phyloP scores from a whole-genome alignment of 2,113 vertebrate species.

The Anser brachyrhynchus region DNA sequence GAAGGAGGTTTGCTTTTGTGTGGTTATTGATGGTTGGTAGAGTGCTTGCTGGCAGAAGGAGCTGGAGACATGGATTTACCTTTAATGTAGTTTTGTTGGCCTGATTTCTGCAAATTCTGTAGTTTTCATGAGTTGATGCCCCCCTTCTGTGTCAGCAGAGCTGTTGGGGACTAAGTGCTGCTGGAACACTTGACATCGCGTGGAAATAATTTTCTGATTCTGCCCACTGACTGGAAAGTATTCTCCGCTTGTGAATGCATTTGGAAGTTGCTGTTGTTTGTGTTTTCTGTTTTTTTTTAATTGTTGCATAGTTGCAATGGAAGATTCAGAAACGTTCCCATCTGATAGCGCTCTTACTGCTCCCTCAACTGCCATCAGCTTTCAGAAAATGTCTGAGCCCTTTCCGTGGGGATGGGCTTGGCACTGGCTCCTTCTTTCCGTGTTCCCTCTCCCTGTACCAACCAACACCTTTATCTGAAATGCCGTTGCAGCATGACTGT shows the following conservation, averaged over 20 bases:
- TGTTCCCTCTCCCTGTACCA: not conserved
- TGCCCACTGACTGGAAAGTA: not conserved
- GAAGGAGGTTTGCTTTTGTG: not conserved
- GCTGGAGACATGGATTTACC: not conserved
- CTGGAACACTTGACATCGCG: not conserved
- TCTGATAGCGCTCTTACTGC: not conserved
- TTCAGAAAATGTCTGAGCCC: not conserved
- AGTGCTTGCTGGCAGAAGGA: constrained; percentile 1
- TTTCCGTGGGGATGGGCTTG: not conserved
- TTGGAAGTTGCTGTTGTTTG: not conserved
- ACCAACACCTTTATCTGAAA: not conserved
- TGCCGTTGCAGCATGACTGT: not conserved
- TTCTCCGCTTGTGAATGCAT: not conserved
- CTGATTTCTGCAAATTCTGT: not conserved
- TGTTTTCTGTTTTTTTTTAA: too few species aligned
- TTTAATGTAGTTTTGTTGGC: constrained; percentile 5
- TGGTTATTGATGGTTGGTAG: constrained; percentile 6
- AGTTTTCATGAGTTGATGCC: not conserved
- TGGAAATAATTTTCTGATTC: not conserved
- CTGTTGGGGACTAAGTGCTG: not conserved
- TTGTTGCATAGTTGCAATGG: not conserved
- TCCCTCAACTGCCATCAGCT: not conserved
- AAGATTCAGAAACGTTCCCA: constrained; percentile 8
- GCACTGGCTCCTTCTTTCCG: not conserved
- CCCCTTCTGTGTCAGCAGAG: not conserved